Conservation (phyloP, 23 tunicate species). For the Aplidium turbinatum region DNA sequence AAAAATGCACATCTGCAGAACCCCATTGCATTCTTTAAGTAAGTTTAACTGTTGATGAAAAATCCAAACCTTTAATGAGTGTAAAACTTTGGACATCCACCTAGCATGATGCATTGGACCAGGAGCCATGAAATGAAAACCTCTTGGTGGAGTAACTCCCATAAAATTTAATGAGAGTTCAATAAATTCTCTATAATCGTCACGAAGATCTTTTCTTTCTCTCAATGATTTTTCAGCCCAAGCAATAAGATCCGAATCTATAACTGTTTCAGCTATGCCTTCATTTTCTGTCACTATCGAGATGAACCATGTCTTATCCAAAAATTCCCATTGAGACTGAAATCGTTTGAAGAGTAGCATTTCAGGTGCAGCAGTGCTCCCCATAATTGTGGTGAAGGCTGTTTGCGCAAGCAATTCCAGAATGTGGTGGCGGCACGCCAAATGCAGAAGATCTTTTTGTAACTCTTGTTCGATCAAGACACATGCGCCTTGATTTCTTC, state of each 20-base stretch:
- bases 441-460: conserved; percentile 5
- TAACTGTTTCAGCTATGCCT: not conserved
- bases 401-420: conserved; percentile 25
- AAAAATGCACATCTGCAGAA: conserved; percentile 5
- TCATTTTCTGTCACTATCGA: not conserved
- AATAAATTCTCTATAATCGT: conserved; percentile 15
- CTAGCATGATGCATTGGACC: conserved; percentile 29
- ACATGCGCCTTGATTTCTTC: not conserved
- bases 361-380: conserved; percentile 29
- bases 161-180: conserved; percentile 14
- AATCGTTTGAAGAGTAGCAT: conserved; percentile 30
- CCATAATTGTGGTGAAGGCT: conserved; percentile 20
- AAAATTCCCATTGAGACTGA: conserved; percentile 12
- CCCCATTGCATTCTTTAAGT: conserved; percentile 5
- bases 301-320: conserved; percentile 1
- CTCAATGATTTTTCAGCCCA: conserved; percentile 10
- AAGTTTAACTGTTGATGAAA: conserved; percentile 23
- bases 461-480: conserved; percentile 16
- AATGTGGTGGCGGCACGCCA: conserved; percentile 33
- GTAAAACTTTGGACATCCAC: conserved; percentile 18
- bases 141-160: conserved; percentile 9
- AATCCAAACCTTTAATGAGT: conserved; percentile 18
- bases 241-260: conserved; percentile 2
- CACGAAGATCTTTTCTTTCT: conserved; percentile 18
- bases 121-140: conserved; percentile 13